phyloP scores from a whole-genome alignment of 2,888 invertebrate genomes.

The Pecten maximus region DNA sequence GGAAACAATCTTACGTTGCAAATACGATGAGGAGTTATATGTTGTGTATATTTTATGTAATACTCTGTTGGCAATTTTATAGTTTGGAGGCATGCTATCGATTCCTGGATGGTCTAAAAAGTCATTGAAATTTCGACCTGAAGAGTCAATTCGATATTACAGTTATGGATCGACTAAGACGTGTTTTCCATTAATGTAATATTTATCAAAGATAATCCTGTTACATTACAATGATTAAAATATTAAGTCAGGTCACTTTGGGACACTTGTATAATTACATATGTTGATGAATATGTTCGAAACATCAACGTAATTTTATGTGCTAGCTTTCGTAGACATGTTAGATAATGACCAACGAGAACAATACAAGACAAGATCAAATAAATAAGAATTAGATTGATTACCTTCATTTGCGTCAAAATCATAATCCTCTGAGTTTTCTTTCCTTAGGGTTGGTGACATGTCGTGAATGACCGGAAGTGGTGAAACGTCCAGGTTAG shows the following conservation, averaged over 20 bases:
- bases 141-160: background rate
- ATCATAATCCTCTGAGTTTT: constrained; percentile 51
- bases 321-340: background rate
- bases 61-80: background rate
- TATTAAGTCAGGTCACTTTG: background rate
- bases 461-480: background rate
- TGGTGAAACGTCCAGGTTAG: background rate
- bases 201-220: background rate
- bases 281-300: background rate
- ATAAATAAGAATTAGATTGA: background rate
- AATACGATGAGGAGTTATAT: no score
- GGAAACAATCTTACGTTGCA: no score
- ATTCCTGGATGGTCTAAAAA: background rate
- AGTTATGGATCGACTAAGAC: background rate
- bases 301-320: background rate
- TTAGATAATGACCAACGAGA: background rate
- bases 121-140: background rate
- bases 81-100: background rate
- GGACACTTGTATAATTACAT: background rate
- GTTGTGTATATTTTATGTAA: background rate
- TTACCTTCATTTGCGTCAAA: constrained; percentile 65
- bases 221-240: background rate
- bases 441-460: background rate
- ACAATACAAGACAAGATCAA: background rate
- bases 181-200: background rate